Base-by-base conservation (phyloP, 2,888 invertebrate genomes). In the Spodoptera exigua region DNA sequence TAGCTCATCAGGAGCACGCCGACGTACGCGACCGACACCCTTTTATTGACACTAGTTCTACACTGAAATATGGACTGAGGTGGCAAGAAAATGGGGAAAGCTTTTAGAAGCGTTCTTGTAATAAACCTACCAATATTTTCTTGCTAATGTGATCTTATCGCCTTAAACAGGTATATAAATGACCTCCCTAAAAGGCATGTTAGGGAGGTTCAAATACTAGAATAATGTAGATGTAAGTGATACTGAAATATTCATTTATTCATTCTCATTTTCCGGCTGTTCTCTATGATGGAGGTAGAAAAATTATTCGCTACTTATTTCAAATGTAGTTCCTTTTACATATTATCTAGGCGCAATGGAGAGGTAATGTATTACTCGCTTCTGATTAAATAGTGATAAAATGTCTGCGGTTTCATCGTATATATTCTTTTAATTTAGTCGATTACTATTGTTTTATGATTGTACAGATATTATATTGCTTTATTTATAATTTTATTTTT, bases 41-140 rank as follows among this genome's bases (percentile, higher is more conserved):
- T 79, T 78, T 81, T 88, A 91, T 89, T 88, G 89, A 88, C 87
- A 86, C 80, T 76, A 81, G 81, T 83, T 89, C 88, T 80, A 84
- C 72, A 79, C 75, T 81, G 82, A 86, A 84, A 86, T 85, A 87
- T 85, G 77, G 76, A 75, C 70, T 63, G 62, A 68, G 76, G 74
- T 74, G 73, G 61, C 66, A 60, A 61, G 65, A 75, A 75, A 70
- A 74, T 70, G 60, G 54, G 44, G 18, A 14, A 49, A 45, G 45
- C 56, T 61, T 66, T 58, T 61, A 55, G 40, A 32, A 51, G 5
- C 34, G 27, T 49, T 39, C 14, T 48, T n/a, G 40, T 46, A 35
- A 44, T 35, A 47, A n/a, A 46, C 10, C 1, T 41, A 43, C 35
- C 10, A 7, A 46, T 51, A 40, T 37, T 41, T 48, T 37, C 32